Conservation (phyloP, 92 coral and sea anemone genomes). For the Palythoa heliodiscus region DNA sequence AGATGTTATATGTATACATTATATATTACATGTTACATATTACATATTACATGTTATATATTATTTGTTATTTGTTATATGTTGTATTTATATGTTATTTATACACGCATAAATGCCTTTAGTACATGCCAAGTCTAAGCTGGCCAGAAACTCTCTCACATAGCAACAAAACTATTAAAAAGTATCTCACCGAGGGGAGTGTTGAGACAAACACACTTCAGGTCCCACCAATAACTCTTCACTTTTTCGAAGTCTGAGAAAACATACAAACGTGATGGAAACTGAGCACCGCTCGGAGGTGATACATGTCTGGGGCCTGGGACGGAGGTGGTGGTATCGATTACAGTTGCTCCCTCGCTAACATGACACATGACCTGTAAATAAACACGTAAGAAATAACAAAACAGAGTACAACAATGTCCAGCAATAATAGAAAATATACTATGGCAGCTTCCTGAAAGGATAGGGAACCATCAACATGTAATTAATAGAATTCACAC, state of each 20-base stretch:
- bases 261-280: conserved; percentile 53
- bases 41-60: no score
- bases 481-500: no score
- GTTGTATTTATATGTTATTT: no score
- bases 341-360: conserved; percentile 61
- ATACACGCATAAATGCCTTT: no score
- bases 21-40: no score
- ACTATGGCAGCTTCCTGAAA: neutral
- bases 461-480: no score
- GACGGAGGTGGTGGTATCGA: conserved; percentile 68
- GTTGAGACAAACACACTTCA: conserved; percentile 71
- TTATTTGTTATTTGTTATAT: no score
- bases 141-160: neutral
- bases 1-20: no score
- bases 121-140: neutral
- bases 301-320: conserved; percentile 41
- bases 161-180: neutral
- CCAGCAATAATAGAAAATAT: neutral
- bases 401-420: neutral
- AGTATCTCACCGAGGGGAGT: conserved; percentile 73
- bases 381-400: neutral
- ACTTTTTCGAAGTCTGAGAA: conserved; percentile 68
- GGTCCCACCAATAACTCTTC: conserved; percentile 75
- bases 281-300: conserved; percentile 52
- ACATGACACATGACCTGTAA: conserved; percentile 65